Percentiles rank a stretch among this genome's conserved stretches.
Evolutionary conservation across 2,797 vertebrate genomes (phyloP).

Genomic region (Buphagus erythrorhynchus): DNA sequence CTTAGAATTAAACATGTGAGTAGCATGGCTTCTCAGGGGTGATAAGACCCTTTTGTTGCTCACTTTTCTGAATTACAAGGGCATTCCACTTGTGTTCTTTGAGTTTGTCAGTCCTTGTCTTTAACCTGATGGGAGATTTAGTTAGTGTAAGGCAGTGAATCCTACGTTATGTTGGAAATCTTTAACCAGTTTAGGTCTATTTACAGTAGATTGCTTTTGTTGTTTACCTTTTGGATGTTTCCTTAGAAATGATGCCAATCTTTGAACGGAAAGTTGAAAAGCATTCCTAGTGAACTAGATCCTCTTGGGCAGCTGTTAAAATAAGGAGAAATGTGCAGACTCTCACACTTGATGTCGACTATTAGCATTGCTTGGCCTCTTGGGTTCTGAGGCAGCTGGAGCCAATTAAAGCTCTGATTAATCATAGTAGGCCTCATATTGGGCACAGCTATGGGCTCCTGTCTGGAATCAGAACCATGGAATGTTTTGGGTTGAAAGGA

Average conservation of each 20-base stretch:
- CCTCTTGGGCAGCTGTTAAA: background rate
- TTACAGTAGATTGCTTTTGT: background rate
- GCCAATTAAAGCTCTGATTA: background rate
- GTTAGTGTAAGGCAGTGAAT: background rate
- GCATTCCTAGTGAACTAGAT: background rate
- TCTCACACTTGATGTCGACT: background rate
- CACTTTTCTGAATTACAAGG: background rate
- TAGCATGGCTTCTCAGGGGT: background rate
- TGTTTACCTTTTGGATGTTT: background rate
- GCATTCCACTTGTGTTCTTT: background rate
- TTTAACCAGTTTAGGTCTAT: background rate
- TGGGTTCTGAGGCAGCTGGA: background rate
- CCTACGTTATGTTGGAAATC: background rate
- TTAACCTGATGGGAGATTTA: background rate
- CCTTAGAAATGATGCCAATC: background rate
- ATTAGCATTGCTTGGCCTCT: background rate
- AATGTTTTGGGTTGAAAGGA: background rate
- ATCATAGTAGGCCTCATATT: accelerated
- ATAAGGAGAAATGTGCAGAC: background rate
- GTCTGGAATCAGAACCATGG: background rate
- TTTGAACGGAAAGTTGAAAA: background rate
- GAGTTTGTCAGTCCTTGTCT: background rate
- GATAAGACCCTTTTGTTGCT: background rate
- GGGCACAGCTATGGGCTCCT: background rate
- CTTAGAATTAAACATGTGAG: background rate